Evolutionary conservation across 1,140 invertebrate genomes (phyloP).

Genomic region (Macrocentrus cingulum): DNA sequence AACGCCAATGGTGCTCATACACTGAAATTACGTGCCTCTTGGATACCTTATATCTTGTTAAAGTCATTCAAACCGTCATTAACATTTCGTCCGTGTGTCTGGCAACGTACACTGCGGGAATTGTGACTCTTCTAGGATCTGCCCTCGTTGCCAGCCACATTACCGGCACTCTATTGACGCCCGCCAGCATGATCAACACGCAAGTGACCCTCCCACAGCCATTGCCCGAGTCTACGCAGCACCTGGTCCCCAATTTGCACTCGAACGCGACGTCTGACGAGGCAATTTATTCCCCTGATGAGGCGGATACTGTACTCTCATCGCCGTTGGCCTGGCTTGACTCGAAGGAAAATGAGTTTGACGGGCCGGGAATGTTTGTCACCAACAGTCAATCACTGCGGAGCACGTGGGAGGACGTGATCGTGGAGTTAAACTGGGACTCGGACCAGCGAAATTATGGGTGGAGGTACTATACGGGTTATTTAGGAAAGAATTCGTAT

Average conservation of each 20-base stretch:
- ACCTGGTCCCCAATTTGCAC: too few species aligned
- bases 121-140: slow-evolving; percentile 72
- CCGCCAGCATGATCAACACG: not conserved
- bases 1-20: slow-evolving; percentile 84
- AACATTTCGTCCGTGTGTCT: slow-evolving; percentile 68
- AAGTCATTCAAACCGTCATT: slow-evolving; percentile 61
- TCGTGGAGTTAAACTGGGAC: slow-evolving; percentile 42
- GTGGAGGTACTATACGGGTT: slow-evolving; percentile 44
- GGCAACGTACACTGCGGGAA: slow-evolving; percentile 71
- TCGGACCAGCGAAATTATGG: slow-evolving; percentile 36
- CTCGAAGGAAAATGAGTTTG: slow-evolving; percentile 5
- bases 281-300: too few species aligned
- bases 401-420: slow-evolving; percentile 29
- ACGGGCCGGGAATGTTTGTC: slow-evolving; percentile 13
- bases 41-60: slow-evolving; percentile 57
- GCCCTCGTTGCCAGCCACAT: slow-evolving; percentile 66
- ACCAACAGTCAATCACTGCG: slow-evolving; percentile 22
- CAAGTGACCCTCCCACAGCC: not conserved
- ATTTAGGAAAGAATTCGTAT: slow-evolving; percentile 35
- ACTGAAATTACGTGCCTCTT: slow-evolving; percentile 72
- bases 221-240: not conserved
- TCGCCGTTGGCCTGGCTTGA: not conserved
- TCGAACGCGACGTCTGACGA: too few species aligned
- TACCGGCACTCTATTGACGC: slow-evolving; percentile 49
- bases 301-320: too few species aligned